Evolutionary conservation across 2,888 invertebrate genomes (phyloP), one percentile per base, ranked within the genome.

Genomic region (Nebria brevicollis): DNA sequence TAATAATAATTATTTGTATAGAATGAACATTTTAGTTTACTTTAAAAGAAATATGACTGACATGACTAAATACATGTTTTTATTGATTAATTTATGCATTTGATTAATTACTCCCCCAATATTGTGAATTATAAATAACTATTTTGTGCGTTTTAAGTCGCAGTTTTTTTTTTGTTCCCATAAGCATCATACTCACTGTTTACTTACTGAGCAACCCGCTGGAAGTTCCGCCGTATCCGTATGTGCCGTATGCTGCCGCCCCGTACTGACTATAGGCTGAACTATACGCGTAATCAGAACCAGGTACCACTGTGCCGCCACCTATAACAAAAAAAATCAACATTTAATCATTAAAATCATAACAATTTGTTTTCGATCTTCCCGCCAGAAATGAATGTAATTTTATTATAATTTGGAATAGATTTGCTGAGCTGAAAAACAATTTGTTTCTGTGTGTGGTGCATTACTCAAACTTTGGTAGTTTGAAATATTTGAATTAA

Each of bases 231-330:
- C 93, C 92, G 87, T 93, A 93, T 82, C 93, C 92, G 85, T 93
- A 93, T 82, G 93, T 92, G 82, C 92, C 92, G 83, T 92, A 91
- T 13, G 95, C 93, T 82, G 94, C 93, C 82, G 94, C 93, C 82
- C 94, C 94, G 88, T 95, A 95, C 87, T 95, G 93, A 85, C 92
- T 91, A 91, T 96, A 96, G 84, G 93, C 92, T 81, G 94, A 93
- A 87, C 93, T 93, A 87, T 94, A 94, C 64, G 94, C 91, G 87
- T 94, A 94, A 87, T 94, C 94, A 79, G 92, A 88, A 66, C 90
- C 91, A 73, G 92, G 91, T 78, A 92, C 92, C 78, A 92, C 92
- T 42, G 92, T 90, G 81, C 92, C 92, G 83, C 93, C 92, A 85
- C 93, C 93, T 93, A 54, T 2, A 54, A 54, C 54, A 54, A 54